Evolutionary conservation across 2,113 vertebrate genomes (phyloP), one percentile per base, ranked within the genome.

Genomic region (Onychostoma macrolepis): DNA sequence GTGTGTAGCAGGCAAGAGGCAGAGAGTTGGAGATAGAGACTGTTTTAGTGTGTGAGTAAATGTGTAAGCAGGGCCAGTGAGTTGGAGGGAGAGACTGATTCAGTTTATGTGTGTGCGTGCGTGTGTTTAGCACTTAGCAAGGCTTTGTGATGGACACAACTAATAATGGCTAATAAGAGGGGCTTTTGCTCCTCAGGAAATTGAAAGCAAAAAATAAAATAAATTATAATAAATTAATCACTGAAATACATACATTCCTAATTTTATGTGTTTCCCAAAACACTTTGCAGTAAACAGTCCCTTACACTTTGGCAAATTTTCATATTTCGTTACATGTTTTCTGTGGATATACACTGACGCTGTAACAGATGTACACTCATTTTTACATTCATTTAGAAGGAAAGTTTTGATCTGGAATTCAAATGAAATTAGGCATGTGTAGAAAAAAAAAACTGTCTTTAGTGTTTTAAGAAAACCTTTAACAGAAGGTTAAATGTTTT

Each of bases 81-180:
- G 84, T 28, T 65, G 48, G 63, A 65, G 79, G 13, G 61, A n/a
- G 58, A 56, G 78, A 85, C 71, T 75, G 30, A 9, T 56, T 58
- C 17, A 24, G 50, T 33, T 53, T 87, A 58, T 84, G 41, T 61
- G 36, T 74, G 2, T n/a, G 53, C 53, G 61, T 48, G 72, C 33
- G 45, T 83, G 58, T 17, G 65, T 86, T 72, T 74, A 36, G 80
- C 5, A n/a, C 30, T 80, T 38, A 50, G 38, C 21, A 56, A 58
- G 48, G 74, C 83, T 79, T 72, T 65, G 94, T 96, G 97, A 98
- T 97, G 96, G 97, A 97, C 96, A 93, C 96, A 93, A 92, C 96
- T 98, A 99, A 99, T 97, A 98, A 93, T 95, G 93, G 92, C 96
- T 99, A 98, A 99, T 96, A 97, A 97, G 96, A 92, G 93, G 93